A percentile compares a stretch with the other conserved stretches of the same genome.
Evolutionary conservation across 2,797 vertebrate genomes (phyloP).

Genomic region (Argentina silus): DNA sequence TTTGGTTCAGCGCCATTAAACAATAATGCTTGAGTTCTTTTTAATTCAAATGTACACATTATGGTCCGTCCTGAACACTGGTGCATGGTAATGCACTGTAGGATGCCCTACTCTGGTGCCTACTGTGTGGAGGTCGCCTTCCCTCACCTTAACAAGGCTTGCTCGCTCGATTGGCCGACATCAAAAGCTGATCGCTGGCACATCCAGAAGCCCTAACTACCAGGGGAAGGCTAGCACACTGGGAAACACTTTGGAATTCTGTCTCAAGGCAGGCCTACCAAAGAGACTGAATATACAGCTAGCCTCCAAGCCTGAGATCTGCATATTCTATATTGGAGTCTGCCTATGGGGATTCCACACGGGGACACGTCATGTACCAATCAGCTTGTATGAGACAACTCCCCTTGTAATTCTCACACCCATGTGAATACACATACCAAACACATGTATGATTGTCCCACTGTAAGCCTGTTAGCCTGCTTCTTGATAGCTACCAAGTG

Average conservation of each 20-base stretch:
- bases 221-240: neutral
- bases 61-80: neutral
- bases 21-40: slow-evolving; percentile 3
- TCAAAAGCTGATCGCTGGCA: neutral
- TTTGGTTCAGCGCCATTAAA: slow-evolving; percentile 15
- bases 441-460: neutral
- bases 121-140: neutral
- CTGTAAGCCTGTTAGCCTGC: neutral
- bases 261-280: too few relatives aligned
- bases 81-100: neutral
- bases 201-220: neutral
- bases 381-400: neutral
- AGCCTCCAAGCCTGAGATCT: neutral
- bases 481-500: neutral
- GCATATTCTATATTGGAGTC: neutral
- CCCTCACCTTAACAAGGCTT: neutral
- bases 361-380: neutral
- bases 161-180: neutral
- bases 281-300: too few relatives aligned
- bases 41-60: neutral
- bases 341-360: neutral
- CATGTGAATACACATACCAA: neutral
- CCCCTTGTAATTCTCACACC: neutral
- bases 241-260: neutral
- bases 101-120: too few relatives aligned